Conservation (phyloP, 2,888 invertebrate genomes). For the Coenonympha glycerion region DNA sequence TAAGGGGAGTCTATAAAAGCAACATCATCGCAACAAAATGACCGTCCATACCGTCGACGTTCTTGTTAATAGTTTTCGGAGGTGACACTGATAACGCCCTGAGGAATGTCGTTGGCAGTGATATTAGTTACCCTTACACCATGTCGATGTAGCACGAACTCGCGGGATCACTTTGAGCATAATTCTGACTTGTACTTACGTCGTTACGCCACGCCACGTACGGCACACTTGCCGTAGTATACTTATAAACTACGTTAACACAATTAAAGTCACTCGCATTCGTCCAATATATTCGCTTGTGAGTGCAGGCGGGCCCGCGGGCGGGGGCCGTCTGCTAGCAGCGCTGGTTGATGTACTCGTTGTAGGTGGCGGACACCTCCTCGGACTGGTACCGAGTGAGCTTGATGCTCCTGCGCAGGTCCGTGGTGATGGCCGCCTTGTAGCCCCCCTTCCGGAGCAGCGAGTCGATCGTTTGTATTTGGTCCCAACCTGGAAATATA, state of each 20-base stretch:
- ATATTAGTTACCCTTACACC: slow-evolving; percentile 38
- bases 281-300: slow-evolving; percentile 32
- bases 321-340: slow-evolving; percentile 77
- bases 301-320: slow-evolving; percentile 25
- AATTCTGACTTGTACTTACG: slow-evolving; percentile 45
- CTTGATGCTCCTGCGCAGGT: slow-evolving; percentile 91
- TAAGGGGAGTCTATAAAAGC: neutral
- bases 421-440: slow-evolving; percentile 91
- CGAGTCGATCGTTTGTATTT: slow-evolving; percentile 98
- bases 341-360: slow-evolving; percentile 84
- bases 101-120: slow-evolving; percentile 69
- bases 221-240: slow-evolving; percentile 47
- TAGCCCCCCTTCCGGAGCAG: slow-evolving; percentile 97
- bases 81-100: slow-evolving; percentile 49
- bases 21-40: slow-evolving; percentile 23
- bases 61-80: slow-evolving; percentile 36
- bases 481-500: slow-evolving; percentile 92
- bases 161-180: slow-evolving; percentile 57
- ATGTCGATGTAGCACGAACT: slow-evolving; percentile 38
- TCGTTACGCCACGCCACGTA: slow-evolving; percentile 33
- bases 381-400: slow-evolving; percentile 98
- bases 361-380: slow-evolving; percentile 92
- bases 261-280: slow-evolving; percentile 35
- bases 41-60: slow-evolving; percentile 30
- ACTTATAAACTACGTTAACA: slow-evolving; percentile 59